Base-by-base conservation (phyloP, 2,888 invertebrate species). In the Osmoderma eremita region DNA sequence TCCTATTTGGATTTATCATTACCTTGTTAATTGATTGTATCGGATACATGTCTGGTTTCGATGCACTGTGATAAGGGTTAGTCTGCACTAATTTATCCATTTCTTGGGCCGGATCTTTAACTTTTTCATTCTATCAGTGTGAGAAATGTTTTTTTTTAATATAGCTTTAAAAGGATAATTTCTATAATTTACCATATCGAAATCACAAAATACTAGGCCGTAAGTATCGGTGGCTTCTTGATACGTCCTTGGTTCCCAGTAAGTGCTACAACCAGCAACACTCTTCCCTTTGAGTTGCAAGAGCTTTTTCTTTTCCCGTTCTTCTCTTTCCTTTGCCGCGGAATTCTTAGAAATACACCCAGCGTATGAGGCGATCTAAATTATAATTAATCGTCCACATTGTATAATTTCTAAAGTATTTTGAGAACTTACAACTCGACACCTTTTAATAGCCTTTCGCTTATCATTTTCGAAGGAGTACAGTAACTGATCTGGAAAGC, bases 151-250 rank as follows among this genome's bases (percentile, higher is more conserved):
- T 15, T 6, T 30, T 20, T 61, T 42, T 3, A 6, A 42, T 39
- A 18, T 15, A 22, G 36, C 17, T 58, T 54, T 18, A 56, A 30
- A 36, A 18, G n/a, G n/a, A n/a, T n/a, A n/a, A 41, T 45, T 12
- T 15, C 15, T 50, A 49, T 5, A 24, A 13, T 17, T 53, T 62
- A 65, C 65, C 54, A 30, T 65, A 50, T 68, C 36, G 13, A 71
- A 39, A 75, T 82, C 81, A 71, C 78, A 78, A 67, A 82, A 82
- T 54, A 84, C 78, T 15, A 88, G 71, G 18, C 85, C 87, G 75
- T 86, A 87, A 72, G 83, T 82, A 48, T 79, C 74, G 10, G 80
- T 72, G 0, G 83, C 82, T 4, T 84, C 84, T 2, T 82, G 79
- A 72, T 87, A 88, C 0, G 81, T 82, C 1, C 79, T 70, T 4